phyloP scores from a whole-genome alignment of 2,888 invertebrate species.

The Amiota mariae region DNA sequence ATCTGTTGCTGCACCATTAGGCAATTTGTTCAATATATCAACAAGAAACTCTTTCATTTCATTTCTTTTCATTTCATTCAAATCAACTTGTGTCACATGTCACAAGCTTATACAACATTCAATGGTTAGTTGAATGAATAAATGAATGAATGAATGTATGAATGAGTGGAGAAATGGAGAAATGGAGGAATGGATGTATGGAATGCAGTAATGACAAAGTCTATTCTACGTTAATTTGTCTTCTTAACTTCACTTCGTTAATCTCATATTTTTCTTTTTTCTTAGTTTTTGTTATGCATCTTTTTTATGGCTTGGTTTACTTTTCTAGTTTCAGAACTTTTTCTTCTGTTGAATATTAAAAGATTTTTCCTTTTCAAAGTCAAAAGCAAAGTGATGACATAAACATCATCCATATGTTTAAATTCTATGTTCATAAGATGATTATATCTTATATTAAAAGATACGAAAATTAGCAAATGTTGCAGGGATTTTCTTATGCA shows the following conservation, averaged over 20 bases:
- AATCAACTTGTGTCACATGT: background rate
- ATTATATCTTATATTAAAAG: too few relatives aligned
- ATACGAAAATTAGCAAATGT: background rate
- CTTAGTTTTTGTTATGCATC: background rate
- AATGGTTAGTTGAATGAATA: too few relatives aligned
- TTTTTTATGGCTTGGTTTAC: slow-evolving; percentile 8
- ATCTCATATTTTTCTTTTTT: background rate
- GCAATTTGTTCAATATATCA: slow-evolving; percentile 16
- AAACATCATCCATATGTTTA: slow-evolving; percentile 11
- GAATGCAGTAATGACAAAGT: background rate
- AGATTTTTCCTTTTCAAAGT: slow-evolving; percentile 25
- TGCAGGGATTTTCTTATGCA: background rate
- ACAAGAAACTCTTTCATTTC: background rate
- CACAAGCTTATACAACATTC: background rate
- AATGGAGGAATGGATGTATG: background rate
- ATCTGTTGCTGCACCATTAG: slow-evolving; percentile 16
- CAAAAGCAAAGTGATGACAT: slow-evolving; percentile 24
- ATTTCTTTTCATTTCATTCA: slow-evolving; percentile 1
- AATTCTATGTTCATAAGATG: background rate
- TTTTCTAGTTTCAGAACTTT: background rate
- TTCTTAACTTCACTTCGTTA: background rate
- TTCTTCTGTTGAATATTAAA: background rate
- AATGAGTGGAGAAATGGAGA: background rate
- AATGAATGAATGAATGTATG: background rate
- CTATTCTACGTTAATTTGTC: slow-evolving; percentile 20